phyloP scores from a whole-genome alignment of 2,113 vertebrate genomes.

The Stegostoma tigrinum region DNA sequence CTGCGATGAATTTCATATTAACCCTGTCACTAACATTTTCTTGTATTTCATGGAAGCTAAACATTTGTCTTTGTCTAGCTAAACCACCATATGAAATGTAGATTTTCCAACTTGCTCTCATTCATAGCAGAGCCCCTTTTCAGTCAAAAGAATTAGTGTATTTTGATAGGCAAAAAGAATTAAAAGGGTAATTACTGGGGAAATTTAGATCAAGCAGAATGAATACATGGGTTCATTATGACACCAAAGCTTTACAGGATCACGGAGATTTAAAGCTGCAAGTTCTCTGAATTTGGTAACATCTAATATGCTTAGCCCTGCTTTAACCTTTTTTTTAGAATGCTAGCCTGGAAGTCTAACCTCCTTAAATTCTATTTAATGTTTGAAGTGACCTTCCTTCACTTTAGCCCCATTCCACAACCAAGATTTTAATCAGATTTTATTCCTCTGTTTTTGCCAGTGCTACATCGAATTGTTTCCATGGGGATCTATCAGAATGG shows the following conservation, averaged over 20 bases:
- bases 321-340: background rate
- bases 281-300: background rate
- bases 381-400: background rate
- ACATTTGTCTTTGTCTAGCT: background rate
- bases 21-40: background rate
- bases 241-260: background rate
- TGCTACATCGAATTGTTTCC: too few relatives aligned
- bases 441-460: background rate
- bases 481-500: background rate
- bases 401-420: background rate
- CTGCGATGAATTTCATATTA: background rate
- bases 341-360: background rate
- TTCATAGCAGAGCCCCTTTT: background rate
- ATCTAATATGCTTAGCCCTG: background rate
- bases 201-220: background rate
- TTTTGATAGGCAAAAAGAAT: background rate
- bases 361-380: background rate
- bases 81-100: background rate
- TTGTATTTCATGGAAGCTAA: background rate
- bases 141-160: background rate
- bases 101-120: background rate
- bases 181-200: background rate
- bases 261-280: background rate
- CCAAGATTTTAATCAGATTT: background rate
- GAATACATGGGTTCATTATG: background rate